Evolutionary conservation across 2,888 invertebrate species (phyloP).

Genomic region (Beris chalybata): DNA sequence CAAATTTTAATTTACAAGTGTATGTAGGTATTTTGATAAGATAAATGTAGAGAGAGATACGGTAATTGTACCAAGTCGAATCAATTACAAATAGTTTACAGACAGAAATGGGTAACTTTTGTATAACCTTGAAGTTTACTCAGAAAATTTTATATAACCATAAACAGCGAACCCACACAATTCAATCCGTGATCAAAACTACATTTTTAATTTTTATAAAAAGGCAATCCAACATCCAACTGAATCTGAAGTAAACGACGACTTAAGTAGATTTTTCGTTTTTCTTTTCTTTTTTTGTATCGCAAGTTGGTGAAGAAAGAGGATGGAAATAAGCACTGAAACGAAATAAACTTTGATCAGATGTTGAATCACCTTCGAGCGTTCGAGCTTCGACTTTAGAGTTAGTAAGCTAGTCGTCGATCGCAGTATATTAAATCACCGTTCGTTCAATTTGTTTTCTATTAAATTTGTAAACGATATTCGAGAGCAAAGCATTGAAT

Average conservation of each 20-base stretch:
- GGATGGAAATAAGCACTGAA: background rate
- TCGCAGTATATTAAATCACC: constrained; percentile 5
- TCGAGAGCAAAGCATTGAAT: background rate
- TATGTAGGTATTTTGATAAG: too few species aligned
- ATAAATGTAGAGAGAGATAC: too few species aligned
- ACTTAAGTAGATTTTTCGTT: too few species aligned
- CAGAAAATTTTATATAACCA: constrained; percentile 24
- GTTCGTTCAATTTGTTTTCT: too few species aligned
- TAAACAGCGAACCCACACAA: constrained; percentile 23
- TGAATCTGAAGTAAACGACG: too few species aligned
- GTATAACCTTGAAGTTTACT: constrained; percentile 22
- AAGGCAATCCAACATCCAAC: too few species aligned
- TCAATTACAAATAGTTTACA: too few species aligned
- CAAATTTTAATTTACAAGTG: background rate
- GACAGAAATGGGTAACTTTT: constrained; percentile 8
- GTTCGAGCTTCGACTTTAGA: constrained; percentile 1
- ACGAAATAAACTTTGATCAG: constrained; percentile 7
- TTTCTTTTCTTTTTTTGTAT: too few species aligned
- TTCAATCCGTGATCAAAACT: constrained; percentile 17
- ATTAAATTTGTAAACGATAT: too few species aligned
- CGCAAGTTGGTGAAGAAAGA: constrained; percentile 23
- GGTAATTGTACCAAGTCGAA: too few species aligned
- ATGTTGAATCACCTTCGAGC: constrained; percentile 25
- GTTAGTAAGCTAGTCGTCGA: constrained; percentile 17
- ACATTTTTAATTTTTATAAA: background rate